Evolutionary conservation across 2,113 vertebrate species (phyloP).

Genomic region (Chamaetylas fuelleborni): DNA sequence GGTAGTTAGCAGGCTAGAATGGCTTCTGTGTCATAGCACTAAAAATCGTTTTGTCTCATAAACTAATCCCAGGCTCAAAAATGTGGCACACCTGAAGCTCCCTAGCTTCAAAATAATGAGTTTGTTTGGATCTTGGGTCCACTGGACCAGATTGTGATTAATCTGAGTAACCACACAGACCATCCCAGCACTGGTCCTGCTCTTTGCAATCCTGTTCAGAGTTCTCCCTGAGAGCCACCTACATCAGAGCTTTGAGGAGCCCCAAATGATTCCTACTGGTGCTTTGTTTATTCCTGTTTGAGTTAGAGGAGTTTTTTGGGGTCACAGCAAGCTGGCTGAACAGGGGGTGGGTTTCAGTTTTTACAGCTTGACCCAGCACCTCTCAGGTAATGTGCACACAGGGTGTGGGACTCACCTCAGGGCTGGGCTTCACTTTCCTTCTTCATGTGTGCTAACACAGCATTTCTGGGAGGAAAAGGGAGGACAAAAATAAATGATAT

Average conservation of each 20-base stretch:
- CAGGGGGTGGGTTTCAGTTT: neutral
- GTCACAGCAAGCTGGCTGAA: neutral
- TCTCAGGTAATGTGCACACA: neutral
- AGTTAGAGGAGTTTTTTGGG: neutral
- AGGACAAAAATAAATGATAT: neutral
- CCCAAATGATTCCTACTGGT: neutral
- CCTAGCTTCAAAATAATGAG: neutral
- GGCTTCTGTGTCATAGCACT: slow-evolving; percentile 1
- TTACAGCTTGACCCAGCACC: neutral
- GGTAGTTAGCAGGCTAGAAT: slow-evolving; percentile 31
- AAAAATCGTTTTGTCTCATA: slow-evolving; percentile 13
- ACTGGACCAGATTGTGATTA: neutral
- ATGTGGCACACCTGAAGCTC: neutral
- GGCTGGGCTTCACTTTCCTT: neutral
- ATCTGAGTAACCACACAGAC: neutral
- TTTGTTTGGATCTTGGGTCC: neutral
- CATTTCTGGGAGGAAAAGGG: neutral
- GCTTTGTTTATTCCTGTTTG: neutral
- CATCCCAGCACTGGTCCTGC: neutral
- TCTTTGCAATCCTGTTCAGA: neutral
- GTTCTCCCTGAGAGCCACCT: accelerated
- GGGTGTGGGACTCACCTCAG: neutral
- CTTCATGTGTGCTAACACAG: accelerated
- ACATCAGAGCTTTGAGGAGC: neutral
- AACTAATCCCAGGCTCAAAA: slow-evolving; percentile 15